A percentile compares a stretch with the other conserved stretches of the same genome.
Evolutionary conservation across 2,888 invertebrate species (phyloP).

Genomic region (Timema podura): DNA sequence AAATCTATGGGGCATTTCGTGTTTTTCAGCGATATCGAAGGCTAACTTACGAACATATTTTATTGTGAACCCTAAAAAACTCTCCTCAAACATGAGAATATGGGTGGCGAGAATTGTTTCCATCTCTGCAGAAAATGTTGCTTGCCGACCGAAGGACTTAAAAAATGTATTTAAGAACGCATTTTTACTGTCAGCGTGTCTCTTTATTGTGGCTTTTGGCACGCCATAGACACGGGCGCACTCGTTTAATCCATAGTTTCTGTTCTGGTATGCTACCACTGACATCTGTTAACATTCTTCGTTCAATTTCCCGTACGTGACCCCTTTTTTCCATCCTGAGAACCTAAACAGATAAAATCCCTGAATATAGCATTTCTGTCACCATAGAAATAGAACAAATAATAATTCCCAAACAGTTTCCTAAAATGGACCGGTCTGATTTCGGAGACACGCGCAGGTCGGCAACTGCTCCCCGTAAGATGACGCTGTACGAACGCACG

Average conservation of each 20-base stretch:
- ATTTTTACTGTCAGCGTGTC: background rate
- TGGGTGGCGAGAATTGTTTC: background rate
- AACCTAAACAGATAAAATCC: slow-evolving; percentile 7
- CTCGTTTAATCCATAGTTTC: slow-evolving; percentile 6
- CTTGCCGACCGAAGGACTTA: background rate
- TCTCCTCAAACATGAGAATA: slow-evolving; percentile 7
- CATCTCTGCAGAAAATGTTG: slow-evolving; percentile 7
- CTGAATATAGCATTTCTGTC: background rate
- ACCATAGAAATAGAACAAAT: background rate
- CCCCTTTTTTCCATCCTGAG: slow-evolving; percentile 8
- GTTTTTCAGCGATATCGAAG: background rate
- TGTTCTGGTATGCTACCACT: slow-evolving; percentile 8
- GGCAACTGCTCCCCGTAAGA: slow-evolving; percentile 7
- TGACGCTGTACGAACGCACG: background rate
- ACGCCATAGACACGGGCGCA: slow-evolving; percentile 15
- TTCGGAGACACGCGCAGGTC: slow-evolving; percentile 1
- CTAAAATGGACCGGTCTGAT: slow-evolving; percentile 9
- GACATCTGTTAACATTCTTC: background rate
- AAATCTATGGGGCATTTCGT: slow-evolving; percentile 7
- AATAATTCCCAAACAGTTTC: background rate
- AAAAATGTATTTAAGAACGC: slow-evolving; percentile 5
- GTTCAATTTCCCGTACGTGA: background rate
- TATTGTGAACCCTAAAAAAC: background rate
- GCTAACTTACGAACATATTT: background rate
- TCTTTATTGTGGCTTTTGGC: slow-evolving; percentile 17